Base-by-base conservation (phyloP, 2,888 invertebrate species). In the Lithophane socia region DNA sequence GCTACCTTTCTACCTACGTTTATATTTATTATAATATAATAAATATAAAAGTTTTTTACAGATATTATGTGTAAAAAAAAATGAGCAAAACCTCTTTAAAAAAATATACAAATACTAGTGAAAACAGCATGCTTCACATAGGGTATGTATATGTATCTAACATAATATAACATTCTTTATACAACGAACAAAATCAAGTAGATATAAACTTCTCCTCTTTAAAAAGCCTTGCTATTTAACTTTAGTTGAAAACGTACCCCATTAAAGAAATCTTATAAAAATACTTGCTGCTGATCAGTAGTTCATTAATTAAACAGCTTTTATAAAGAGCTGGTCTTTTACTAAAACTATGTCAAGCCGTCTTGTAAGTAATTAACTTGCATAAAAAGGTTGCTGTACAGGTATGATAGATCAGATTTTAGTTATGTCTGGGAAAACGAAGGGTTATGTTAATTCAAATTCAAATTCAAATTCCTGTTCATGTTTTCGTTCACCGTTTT, bases 261-360 rank as follows among this genome's bases (percentile, higher is more conserved):
- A 10, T 56, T 47, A 29, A 44, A 71, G 12, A 71, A 72, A 54
- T 29, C 21, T 65, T 79, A 58, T 65, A 47, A 75, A 75, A 63
- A 75, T 13, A 21, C 65, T 63, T 3, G 37, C 65, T 60, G 29
- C 24, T 54, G 68, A 79, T 56, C 61, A 49, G 56, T 47, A 37
- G 56, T 65, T 66, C 61, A 70, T 82, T 82, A 70, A 79, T 73
- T 75, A 73, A 75, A 74, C 18, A 66, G 42, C 18, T 52, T 75
- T 79, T 70, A 29, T 47, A 75, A 74, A 72, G 60, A 75, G 65
- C 56, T 61, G 12, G 29, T 63, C 37, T 65, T 74, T 49, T 52
- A 52, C 44, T 61, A 75, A 58, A 47, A 69, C 49, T 56, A 72
- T 71, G 13, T 56, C 56, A 58, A 79, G 61, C 37, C 13, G 4